phyloP scores from a whole-genome alignment of 1,140 invertebrate genomes.

The Zaprionus vittiger region DNA sequence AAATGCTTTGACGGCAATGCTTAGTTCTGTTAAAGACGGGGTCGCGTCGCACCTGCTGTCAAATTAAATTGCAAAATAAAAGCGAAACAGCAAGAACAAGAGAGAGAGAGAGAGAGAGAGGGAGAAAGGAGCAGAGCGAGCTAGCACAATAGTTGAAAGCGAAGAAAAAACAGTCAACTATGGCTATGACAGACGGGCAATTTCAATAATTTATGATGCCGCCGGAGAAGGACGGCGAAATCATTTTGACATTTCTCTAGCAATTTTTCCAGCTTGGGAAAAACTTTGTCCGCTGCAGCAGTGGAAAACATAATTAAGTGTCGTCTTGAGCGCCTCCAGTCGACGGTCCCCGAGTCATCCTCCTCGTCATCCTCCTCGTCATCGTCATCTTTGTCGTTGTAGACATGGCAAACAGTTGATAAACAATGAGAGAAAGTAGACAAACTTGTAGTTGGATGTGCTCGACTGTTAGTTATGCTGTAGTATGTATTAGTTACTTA shows the following conservation, averaged over 20 bases:
- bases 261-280: constrained; percentile 63
- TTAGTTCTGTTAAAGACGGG: constrained; percentile 60
- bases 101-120: background rate
- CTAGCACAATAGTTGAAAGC: background rate
- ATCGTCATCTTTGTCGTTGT: constrained; percentile 9
- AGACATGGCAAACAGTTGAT: constrained; percentile 75
- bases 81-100: constrained; percentile 25
- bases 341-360: background rate
- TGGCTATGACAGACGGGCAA: constrained; percentile 72
- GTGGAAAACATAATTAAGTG: constrained; percentile 78
- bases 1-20: constrained; percentile 54
- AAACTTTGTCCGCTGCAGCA: constrained; percentile 56
- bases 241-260: constrained; percentile 74
- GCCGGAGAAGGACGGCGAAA: constrained; percentile 51
- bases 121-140: background rate
- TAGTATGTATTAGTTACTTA: background rate
- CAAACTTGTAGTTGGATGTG: background rate
- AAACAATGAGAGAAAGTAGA: constrained; percentile 25
- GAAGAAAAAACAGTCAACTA: constrained; percentile 56
- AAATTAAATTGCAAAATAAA: constrained; percentile 67
- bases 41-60: constrained; percentile 73
- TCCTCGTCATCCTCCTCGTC: background rate
- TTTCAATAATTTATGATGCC: constrained; percentile 79
- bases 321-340: constrained; percentile 64
- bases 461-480: background rate